Percentiles rank a stretch among this genome's conserved stretches.
These are phyloP conservation scores for Lophotis ruficrista DNA, from an alignment of 2,113 vertebrate species.

Conservation along the genomic window DNA sequence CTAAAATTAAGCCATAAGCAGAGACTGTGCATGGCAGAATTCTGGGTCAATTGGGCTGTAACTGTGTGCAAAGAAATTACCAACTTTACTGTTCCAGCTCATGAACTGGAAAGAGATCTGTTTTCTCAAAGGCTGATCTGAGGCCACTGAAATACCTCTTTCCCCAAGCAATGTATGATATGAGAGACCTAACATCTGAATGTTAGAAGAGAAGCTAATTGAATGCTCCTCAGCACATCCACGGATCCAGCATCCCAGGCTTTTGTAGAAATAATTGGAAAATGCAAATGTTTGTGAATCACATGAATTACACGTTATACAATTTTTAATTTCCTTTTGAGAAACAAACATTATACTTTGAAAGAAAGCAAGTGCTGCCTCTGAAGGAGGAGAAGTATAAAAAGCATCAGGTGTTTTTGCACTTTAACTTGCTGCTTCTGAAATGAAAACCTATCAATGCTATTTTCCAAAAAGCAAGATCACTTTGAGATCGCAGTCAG, in stretches of 20 bases:
- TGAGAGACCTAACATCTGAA: background rate
- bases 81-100: background rate
- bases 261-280: conserved; percentile 40
- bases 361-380: background rate
- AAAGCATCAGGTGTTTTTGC: conserved; percentile 12
- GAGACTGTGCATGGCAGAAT: background rate
- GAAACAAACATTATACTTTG: background rate
- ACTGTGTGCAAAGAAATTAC: background rate
- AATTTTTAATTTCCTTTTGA: conserved; percentile 32
- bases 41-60: background rate
- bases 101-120: background rate
- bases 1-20: background rate
- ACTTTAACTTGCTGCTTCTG: background rate
- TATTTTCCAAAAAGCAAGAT: conserved; percentile 12
- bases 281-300: conserved; percentile 37
- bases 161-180: background rate
- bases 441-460: background rate
- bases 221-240: background rate
- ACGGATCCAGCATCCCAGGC: background rate
- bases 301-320: background rate
- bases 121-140: background rate
- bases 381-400: background rate
- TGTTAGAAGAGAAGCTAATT: background rate
- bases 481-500: background rate
- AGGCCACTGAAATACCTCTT: background rate